A percentile compares a stretch with the other conserved stretches of the same genome.
Conservation (phyloP, 2,113 vertebrate species). For the Onychorhynchus coronatus region DNA sequence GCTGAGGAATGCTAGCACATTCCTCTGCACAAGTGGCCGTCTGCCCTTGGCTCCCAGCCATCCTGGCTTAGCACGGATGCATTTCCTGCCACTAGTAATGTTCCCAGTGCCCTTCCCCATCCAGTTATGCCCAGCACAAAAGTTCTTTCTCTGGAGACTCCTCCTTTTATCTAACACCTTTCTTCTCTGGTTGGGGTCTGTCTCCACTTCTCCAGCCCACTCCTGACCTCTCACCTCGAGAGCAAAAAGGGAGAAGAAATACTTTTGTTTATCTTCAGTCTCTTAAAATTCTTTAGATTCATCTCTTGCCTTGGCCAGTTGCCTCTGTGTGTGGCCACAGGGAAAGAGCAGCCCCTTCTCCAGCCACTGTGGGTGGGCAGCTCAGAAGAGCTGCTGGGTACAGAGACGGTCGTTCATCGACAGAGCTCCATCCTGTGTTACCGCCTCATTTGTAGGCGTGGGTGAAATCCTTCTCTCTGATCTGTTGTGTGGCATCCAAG, state of each 20-base stretch:
- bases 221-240: not conserved
- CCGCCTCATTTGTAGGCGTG: not conserved
- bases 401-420: not conserved
- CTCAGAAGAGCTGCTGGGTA: not conserved
- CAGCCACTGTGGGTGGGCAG: not conserved
- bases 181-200: not conserved
- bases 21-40: not conserved
- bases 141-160: not conserved
- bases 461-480: not conserved
- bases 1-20: not conserved
- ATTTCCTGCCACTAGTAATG: not conserved
- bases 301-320: not conserved
- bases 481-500: accelerated
- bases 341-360: not conserved
- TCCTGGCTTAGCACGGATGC: not conserved
- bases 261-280: not conserved
- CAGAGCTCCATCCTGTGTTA: not conserved
- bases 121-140: not conserved
- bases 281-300: constrained; percentile 6
- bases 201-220: not conserved
- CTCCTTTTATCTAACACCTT: not conserved
- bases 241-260: not conserved
- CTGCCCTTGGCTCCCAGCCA: not conserved
- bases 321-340: not conserved
- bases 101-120: not conserved